A percentile compares a stretch with the other conserved stretches of the same genome.
Evolutionary conservation across 2,888 invertebrate species (phyloP).

Genomic region (Megastigmus dorsalis): DNA sequence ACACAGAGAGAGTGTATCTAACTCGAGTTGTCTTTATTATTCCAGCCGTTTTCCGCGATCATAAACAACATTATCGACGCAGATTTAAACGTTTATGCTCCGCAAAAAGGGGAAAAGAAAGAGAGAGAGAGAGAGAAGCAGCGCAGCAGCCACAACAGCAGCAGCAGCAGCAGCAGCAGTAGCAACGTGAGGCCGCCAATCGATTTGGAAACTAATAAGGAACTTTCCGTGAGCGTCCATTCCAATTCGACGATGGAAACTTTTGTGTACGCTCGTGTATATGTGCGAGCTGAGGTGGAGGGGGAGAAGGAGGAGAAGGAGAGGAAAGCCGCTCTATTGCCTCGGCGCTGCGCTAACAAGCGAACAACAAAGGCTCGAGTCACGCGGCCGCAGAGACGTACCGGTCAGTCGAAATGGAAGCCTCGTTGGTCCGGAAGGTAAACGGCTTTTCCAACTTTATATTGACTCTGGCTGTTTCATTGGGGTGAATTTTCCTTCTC

Average conservation of each 20-base stretch:
- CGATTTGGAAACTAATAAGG: constrained; percentile 61
- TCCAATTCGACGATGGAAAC: constrained; percentile 57
- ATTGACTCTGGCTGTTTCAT: constrained; percentile 50
- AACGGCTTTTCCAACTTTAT: constrained; percentile 53
- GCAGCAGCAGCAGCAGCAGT: too few relatives aligned
- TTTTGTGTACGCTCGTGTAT: constrained; percentile 41
- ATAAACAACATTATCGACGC: constrained; percentile 53
- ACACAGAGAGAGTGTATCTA: too few relatives aligned
- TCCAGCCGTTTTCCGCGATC: constrained; percentile 41
- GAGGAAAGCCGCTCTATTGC: constrained; percentile 2
- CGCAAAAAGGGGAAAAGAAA: background rate
- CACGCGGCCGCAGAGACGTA: background rate
- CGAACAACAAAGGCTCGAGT: constrained; percentile 45
- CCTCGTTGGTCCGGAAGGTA: constrained; percentile 37
- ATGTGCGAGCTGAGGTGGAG: background rate
- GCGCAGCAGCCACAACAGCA: too few relatives aligned
- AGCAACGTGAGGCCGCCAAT: constrained; percentile 33
- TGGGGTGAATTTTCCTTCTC: constrained; percentile 23
- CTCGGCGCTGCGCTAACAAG: constrained; percentile 41
- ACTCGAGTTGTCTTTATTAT: constrained; percentile 33
- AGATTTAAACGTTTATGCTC: constrained; percentile 29
- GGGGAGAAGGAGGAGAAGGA: too few relatives aligned
- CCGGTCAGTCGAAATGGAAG: constrained; percentile 44
- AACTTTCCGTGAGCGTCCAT: constrained; percentile 57
- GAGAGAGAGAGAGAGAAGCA: constrained; percentile 38